Conservation (phyloP, 2,113 vertebrate genomes). For the Planiliza haematocheilus region DNA sequence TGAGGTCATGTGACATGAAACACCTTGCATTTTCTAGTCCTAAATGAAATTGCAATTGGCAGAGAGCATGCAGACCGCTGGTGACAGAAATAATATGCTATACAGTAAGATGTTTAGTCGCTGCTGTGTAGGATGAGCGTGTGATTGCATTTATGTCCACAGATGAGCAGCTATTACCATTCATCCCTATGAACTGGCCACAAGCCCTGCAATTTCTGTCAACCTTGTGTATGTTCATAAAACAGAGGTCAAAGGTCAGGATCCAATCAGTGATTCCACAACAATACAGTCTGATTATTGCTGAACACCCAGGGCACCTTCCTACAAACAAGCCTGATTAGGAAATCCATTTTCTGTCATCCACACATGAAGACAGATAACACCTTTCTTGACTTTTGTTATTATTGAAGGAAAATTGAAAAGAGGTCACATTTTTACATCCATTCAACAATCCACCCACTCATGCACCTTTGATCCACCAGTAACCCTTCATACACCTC, state of each 20-base stretch:
- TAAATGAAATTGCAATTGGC: slow-evolving; percentile 7
- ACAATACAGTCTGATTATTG: slow-evolving; percentile 82
- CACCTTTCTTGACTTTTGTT: slow-evolving; percentile 51
- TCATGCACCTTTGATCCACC: slow-evolving; percentile 40
- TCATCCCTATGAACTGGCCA: slow-evolving; percentile 30
- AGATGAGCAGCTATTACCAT: slow-evolving; percentile 54
- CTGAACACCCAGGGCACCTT: slow-evolving; percentile 55
- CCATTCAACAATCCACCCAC: slow-evolving; percentile 44
- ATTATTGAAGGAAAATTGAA: slow-evolving; percentile 42
- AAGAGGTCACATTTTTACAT: slow-evolving; percentile 32
- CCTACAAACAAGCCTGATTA: slow-evolving; percentile 70
- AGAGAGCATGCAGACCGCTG: slow-evolving; percentile 14
- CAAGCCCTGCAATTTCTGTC: slow-evolving; percentile 71
- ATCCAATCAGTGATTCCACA: slow-evolving; percentile 77
- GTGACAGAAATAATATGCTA: slow-evolving; percentile 40
- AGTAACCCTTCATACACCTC: slow-evolving; percentile 14
- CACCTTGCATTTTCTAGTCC: slow-evolving; percentile 29
- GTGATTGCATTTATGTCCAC: slow-evolving; percentile 48
- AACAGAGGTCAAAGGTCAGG: slow-evolving; percentile 73
- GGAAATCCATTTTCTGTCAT: slow-evolving; percentile 77
- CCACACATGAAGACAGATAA: slow-evolving; percentile 49
- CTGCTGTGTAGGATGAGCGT: slow-evolving; percentile 19
- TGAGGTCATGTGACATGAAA: slow-evolving; percentile 44
- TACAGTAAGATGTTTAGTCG: slow-evolving; percentile 21
- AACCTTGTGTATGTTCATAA: slow-evolving; percentile 62